Evolutionary conservation across 2,797 vertebrate species (phyloP).

Genomic region (Anabacerthia variegaticeps): DNA sequence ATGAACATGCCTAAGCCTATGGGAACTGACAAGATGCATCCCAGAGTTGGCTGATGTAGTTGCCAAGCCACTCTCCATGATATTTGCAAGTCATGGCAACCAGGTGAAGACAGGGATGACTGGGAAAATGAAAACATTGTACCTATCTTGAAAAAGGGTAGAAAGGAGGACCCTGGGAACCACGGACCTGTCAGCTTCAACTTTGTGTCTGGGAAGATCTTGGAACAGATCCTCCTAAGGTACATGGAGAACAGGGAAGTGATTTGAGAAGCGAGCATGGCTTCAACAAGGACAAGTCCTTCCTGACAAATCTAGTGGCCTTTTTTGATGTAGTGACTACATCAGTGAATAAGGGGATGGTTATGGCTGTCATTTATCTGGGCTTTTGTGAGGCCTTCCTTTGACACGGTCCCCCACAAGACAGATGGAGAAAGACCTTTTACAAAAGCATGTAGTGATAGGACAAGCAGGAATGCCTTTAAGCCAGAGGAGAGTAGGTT

Average conservation of each 20-base stretch:
- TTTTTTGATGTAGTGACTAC: background rate
- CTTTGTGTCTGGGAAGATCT: background rate
- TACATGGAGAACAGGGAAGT: background rate
- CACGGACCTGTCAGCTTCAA: no score
- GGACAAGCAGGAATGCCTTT: background rate
- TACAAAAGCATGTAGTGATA: background rate
- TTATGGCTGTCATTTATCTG: background rate
- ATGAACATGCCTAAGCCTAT: background rate
- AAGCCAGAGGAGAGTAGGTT: background rate
- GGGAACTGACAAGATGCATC: background rate
- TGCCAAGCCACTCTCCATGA: background rate
- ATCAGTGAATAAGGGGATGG: background rate
- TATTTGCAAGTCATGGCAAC: background rate
- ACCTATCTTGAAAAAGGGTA: background rate
- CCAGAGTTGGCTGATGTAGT: background rate
- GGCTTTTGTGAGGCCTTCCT: background rate
- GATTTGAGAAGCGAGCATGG: rapidly evolving
- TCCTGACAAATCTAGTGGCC: background rate
- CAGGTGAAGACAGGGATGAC: no score
- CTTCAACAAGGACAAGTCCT: background rate
- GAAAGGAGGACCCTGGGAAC: background rate
- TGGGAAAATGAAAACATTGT: background rate
- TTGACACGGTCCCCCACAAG: background rate
- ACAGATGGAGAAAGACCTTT: background rate
- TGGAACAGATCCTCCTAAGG: background rate